phyloP scores from a whole-genome alignment of 1,140 invertebrate genomes.

The Dendrolimus punctatus region DNA sequence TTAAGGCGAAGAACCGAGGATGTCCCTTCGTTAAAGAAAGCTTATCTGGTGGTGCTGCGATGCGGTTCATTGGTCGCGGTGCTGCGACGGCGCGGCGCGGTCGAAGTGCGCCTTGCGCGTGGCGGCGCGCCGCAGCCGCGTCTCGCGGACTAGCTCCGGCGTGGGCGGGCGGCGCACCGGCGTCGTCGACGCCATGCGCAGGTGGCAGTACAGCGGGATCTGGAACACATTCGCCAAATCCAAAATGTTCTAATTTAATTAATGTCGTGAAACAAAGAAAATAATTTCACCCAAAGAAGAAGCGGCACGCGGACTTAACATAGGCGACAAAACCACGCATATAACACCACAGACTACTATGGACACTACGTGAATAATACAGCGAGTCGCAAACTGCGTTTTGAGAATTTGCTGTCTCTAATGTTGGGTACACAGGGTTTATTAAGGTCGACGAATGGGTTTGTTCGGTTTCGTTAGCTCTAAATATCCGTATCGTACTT shows the following conservation, averaged over 20 bases:
- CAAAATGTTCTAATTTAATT: neutral
- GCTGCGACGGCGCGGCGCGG: constrained; percentile 11
- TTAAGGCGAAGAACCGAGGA: no score
- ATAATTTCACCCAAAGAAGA: neutral
- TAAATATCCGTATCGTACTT: no score
- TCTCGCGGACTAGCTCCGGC: constrained; percentile 57
- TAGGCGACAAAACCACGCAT: no score
- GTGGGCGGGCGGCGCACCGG: constrained; percentile 60
- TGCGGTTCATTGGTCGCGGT: constrained; percentile 1
- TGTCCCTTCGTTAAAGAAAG: no score
- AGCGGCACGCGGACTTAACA: neutral
- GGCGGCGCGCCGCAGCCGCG: constrained; percentile 28
- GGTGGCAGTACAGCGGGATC: constrained; percentile 74
- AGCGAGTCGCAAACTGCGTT: no score
- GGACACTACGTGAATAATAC: no score
- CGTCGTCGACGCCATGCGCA: constrained; percentile 65
- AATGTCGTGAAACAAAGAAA: neutral
- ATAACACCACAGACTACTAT: no score
- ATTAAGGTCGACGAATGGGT: no score
- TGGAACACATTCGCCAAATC: constrained; percentile 19
- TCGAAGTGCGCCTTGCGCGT: constrained; percentile 15
- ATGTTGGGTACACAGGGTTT: no score
- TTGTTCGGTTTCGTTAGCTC: no score
- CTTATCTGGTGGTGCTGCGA: neutral
- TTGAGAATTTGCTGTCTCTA: no score